A percentile compares a stretch with the other conserved stretches of the same genome.
Conservation (phyloP, 2,797 vertebrate species). For the Enteromius paludinosus region DNA sequence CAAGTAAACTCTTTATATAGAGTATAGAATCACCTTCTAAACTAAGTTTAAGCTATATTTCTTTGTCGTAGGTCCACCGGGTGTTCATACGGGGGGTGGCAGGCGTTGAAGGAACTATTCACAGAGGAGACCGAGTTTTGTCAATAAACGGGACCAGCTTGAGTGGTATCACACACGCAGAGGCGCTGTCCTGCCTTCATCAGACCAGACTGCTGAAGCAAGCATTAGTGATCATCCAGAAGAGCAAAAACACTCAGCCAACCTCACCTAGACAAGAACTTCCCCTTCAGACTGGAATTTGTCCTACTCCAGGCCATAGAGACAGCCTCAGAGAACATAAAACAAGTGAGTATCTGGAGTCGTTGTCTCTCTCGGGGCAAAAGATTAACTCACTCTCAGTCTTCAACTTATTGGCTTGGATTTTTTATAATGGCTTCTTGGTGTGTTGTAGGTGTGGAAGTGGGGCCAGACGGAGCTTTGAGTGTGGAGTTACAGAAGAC, state of each 20-base stretch:
- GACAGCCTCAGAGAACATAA: constrained; percentile 68
- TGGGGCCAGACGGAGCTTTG: constrained; percentile 76
- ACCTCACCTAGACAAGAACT: constrained; percentile 65
- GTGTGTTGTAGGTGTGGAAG: constrained; percentile 71
- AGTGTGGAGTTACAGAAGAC: constrained; percentile 88
- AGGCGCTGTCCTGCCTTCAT: constrained; percentile 87
- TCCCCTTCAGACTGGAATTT: constrained; percentile 63
- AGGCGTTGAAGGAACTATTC: constrained; percentile 86
- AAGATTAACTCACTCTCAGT: neutral
- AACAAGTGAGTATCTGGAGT: constrained; percentile 75
- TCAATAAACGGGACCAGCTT: constrained; percentile 87
- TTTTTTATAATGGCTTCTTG: constrained; percentile 7
- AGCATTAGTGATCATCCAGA: constrained; percentile 83
- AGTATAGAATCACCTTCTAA: neutral
- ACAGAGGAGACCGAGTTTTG: constrained; percentile 84
- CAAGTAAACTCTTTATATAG: neutral
- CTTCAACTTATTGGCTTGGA: neutral
- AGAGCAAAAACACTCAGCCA: constrained; percentile 69
- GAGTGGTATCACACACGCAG: constrained; percentile 81
- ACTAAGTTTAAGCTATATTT: neutral
- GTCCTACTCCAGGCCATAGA: constrained; percentile 68
- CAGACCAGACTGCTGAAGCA: constrained; percentile 83
- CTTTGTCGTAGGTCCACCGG: constrained; percentile 85
- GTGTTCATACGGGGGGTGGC: constrained; percentile 90
- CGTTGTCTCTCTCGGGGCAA: neutral